Evolutionary conservation across 2,888 invertebrate species (phyloP).

Genomic region (Meganola albula): DNA sequence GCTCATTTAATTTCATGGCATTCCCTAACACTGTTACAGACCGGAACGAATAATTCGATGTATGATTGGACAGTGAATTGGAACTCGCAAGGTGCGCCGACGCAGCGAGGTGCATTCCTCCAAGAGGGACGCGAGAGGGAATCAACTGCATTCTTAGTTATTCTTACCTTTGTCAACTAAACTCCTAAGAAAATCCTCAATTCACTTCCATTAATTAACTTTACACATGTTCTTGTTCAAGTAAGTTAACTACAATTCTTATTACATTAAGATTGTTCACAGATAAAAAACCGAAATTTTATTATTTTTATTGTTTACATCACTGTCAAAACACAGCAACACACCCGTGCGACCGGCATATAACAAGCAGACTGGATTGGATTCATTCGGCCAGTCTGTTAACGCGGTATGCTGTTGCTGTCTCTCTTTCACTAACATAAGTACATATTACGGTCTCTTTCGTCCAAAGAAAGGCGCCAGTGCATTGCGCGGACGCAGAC

Average conservation of each 20-base stretch:
- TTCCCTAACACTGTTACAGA: background rate
- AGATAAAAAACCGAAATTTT: too few species aligned
- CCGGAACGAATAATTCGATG: constrained; percentile 13
- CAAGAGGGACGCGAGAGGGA: constrained; percentile 70
- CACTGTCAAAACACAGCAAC: constrained; percentile 45
- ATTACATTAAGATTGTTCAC: constrained; percentile 40
- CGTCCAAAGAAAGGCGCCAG: constrained; percentile 70
- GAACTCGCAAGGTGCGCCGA: constrained; percentile 67
- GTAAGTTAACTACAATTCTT: constrained; percentile 43
- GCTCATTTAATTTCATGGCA: constrained; percentile 1
- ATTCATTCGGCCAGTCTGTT: constrained; percentile 56
- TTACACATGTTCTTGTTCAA: constrained; percentile 23
- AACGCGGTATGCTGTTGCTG: constrained; percentile 63
- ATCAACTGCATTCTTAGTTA: constrained; percentile 66
- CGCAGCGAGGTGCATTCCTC: constrained; percentile 65
- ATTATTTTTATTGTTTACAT: constrained; percentile 63
- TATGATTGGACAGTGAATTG: constrained; percentile 44
- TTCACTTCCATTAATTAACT: too few species aligned
- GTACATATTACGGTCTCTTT: constrained; percentile 38
- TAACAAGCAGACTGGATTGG: constrained; percentile 74
- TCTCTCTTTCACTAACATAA: constrained; percentile 43
- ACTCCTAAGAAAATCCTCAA: constrained; percentile 35
- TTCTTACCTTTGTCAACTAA: constrained; percentile 57
- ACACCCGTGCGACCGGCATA: constrained; percentile 56
- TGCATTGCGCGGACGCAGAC: constrained; percentile 67